These are phyloP conservation scores for Acanthosepion lycidas DNA, from an alignment of 2,888 invertebrate species.

Conservation along the genomic window DNA sequence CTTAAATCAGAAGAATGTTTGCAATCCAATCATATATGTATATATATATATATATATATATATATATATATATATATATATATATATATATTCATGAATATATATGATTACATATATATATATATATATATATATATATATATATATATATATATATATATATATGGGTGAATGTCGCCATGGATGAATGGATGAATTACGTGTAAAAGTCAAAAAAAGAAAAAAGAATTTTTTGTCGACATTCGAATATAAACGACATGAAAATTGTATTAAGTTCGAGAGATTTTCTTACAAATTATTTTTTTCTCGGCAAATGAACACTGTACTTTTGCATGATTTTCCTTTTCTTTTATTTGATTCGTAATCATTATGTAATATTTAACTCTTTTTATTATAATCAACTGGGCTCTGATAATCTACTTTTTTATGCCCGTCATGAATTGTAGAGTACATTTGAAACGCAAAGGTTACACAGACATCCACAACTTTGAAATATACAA, in stretches of 20 bases:
- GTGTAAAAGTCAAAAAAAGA: neutral
- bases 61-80: neutral
- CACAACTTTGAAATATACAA: neutral
- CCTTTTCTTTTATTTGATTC: neutral
- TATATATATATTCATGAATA: neutral
- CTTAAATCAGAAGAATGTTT: neutral
- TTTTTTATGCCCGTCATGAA: neutral
- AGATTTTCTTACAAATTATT: neutral
- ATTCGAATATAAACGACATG: neutral
- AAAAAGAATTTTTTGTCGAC: neutral
- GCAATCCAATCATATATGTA: neutral
- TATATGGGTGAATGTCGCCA: neutral
- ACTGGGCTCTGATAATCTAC: neutral
- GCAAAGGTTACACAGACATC: neutral
- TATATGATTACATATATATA: constrained; percentile 23
- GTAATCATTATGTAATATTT: neutral
- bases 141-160: neutral
- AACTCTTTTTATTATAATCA: neutral
- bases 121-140: constrained; percentile 38
- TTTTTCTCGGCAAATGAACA: neutral
- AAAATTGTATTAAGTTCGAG: neutral
- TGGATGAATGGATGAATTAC: neutral
- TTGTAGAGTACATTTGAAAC: neutral
- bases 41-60: constrained; percentile 1
- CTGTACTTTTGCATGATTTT: neutral